Percentiles rank a stretch among this genome's conserved stretches.
These are phyloP conservation scores for Callinectes sapidus DNA, from an alignment of 2,888 invertebrate genomes.

Conservation along the genomic window DNA sequence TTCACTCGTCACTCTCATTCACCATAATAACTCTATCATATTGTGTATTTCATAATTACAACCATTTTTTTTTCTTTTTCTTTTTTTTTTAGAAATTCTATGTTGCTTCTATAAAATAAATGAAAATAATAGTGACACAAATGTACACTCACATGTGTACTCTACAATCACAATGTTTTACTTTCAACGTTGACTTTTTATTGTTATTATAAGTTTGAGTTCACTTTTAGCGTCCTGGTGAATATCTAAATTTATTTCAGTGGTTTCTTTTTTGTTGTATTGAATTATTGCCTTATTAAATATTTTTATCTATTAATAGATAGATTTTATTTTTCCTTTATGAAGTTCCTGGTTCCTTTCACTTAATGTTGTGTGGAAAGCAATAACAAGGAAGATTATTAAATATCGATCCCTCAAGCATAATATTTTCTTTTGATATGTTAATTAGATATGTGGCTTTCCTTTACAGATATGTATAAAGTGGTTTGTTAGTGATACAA, in stretches of 20 bases:
- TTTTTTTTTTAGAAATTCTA: not conserved
- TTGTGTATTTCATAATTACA: not conserved
- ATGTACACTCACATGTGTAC: not conserved
- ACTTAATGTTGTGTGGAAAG: not conserved
- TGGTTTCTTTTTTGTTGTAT: not conserved
- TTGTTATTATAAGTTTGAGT: not conserved
- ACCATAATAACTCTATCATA: not conserved
- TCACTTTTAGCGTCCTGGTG: not conserved
- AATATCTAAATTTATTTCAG: slow-evolving; percentile 34
- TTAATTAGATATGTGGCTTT: not conserved
- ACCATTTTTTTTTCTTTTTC: not conserved
- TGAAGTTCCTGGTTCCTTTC: not conserved
- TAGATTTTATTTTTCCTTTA: not conserved
- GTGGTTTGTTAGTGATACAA: not conserved
- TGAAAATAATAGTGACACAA: not conserved
- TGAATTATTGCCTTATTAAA: too few species aligned
- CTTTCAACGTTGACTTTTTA: not conserved
- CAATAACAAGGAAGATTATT: not conserved
- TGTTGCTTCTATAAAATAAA: not conserved
- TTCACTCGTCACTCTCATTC: not conserved
- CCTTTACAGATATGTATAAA: not conserved
- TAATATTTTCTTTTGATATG: not conserved
- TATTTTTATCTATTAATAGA: too few species aligned
- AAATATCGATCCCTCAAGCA: not conserved
- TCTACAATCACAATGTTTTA: not conserved